A percentile compares a stretch with the other conserved stretches of the same genome.
Evolutionary conservation across 2,888 invertebrate species (phyloP).

Genomic region (Helobdella robusta): DNA sequence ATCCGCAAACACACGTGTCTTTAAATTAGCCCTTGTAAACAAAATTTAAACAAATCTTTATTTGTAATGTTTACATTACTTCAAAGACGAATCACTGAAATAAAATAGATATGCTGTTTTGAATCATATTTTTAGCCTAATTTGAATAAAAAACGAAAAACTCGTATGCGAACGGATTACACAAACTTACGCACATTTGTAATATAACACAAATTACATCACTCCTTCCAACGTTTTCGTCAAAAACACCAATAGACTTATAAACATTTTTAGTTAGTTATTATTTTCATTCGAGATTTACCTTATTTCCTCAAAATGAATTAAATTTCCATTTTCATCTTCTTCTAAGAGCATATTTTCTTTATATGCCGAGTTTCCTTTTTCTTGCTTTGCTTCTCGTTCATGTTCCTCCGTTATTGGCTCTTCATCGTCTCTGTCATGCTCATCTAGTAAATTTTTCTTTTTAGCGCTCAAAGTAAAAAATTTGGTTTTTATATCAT

Average conservation of each 20-base stretch:
- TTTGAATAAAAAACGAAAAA: too few species aligned
- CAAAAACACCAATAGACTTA: too few species aligned
- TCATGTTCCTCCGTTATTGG: not conserved
- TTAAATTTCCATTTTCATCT: not conserved
- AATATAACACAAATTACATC: not conserved
- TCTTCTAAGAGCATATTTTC: not conserved
- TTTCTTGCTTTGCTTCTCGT: not conserved
- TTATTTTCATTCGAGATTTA: not conserved
- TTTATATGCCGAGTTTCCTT: not conserved
- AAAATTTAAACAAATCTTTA: not conserved
- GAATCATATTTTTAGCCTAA: too few species aligned
- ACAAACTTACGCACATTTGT: too few species aligned
- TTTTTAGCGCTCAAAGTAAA: too few species aligned
- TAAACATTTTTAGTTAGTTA: too few species aligned
- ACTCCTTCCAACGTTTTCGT: too few species aligned
- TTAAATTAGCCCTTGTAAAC: not conserved
- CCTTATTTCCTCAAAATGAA: constrained; percentile 20
- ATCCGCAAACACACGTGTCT: constrained; percentile 10
- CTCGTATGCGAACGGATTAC: too few species aligned
- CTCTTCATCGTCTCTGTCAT: not conserved
- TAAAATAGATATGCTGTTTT: not conserved
- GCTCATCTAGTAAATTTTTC: not conserved
- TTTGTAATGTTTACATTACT: not conserved
- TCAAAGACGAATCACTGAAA: not conserved
- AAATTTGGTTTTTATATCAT: too few species aligned